Evolutionary conservation across 2,888 invertebrate genomes (phyloP).

Genomic region (Abrostola triplasia): DNA sequence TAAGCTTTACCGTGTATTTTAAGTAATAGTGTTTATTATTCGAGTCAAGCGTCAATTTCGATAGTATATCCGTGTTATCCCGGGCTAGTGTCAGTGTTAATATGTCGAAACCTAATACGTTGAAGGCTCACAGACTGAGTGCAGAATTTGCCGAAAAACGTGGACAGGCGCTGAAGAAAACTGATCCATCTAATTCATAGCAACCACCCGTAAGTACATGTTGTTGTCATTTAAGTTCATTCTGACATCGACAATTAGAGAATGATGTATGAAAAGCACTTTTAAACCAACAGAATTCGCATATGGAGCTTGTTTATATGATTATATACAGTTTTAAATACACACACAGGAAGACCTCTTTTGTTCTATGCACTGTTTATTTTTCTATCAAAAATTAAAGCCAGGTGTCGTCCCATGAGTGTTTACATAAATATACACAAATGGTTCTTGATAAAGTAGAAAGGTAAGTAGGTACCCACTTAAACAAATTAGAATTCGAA

Average conservation of each 20-base stretch:
- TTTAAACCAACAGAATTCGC: not conserved
- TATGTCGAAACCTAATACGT: conserved; percentile 84
- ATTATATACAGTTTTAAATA: not conserved
- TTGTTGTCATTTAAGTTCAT: conserved; percentile 19
- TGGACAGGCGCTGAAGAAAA: conserved; percentile 78
- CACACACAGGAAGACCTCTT: not conserved
- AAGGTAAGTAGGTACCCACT: conserved; percentile 22
- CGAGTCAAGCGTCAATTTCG: conserved; percentile 61
- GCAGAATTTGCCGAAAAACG: conserved; percentile 85
- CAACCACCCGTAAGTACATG: conserved; percentile 83
- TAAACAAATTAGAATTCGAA: conserved; percentile 44
- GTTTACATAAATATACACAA: not conserved
- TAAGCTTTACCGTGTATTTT: conserved; percentile 65
- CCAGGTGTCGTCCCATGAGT: not conserved
- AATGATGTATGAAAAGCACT: not conserved
- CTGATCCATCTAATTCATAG: conserved; percentile 83
- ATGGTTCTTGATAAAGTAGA: not conserved
- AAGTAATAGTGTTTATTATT: conserved; percentile 62
- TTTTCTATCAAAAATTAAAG: not conserved
- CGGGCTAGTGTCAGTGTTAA: conserved; percentile 68
- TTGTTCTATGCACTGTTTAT: not conserved
- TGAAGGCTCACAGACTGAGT: conserved; percentile 86
- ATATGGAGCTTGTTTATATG: not conserved
- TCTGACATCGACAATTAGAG: not conserved
- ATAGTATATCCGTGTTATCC: conserved; percentile 54